Base-by-base conservation (phyloP, 2,888 invertebrate species). In the Zhengitettix transpicula region DNA sequence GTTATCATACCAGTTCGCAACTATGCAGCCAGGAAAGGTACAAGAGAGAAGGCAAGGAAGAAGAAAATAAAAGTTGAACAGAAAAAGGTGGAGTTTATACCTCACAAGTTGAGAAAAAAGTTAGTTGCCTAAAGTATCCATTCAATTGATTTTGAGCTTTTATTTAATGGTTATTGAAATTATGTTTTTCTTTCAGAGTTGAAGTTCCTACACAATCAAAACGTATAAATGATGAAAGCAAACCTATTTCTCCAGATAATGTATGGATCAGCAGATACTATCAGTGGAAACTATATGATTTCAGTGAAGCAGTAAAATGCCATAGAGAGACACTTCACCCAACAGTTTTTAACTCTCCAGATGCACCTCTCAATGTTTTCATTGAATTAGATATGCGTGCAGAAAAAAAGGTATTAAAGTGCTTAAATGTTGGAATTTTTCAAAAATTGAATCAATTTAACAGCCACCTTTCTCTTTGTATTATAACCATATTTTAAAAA, bases 311-410 rank as follows among this genome's bases (percentile, higher is more conserved):
- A 0, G 77, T 95, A 14, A 74, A 80, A 63, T 83, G 82, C 61
- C 88, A 91, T 67, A 79, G 85, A 56, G 89, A 94, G 72, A 83
- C 84, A 0, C 88, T 91, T 71, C 86, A 90, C 70, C 88, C 91
- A 0, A 81, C 86, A 1, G 85, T 93, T 75, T 87, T 83, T 67
- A 88, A 94, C 72, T 73, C 78, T 47, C 87, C 89, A 0, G 77
- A 85, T 70, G 84, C 89, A 0, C 73, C 81, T 14, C 71, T 95
- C 0, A 78, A 78, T 64, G 81, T 87, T 5, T 74, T 79, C 47
- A 76, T 94, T 60, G 92, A 94, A 70, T 71, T 94, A 7, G 85
- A 94, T 70, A 87, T 94, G 87, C 78, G 78, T 65, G 83, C 82
- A 58, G 81, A 78, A 63, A 85, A 83, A 70, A 81, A 82, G 76